Conservation (phyloP, 2,113 vertebrate genomes). For the Psilopogon haemacephalus region DNA sequence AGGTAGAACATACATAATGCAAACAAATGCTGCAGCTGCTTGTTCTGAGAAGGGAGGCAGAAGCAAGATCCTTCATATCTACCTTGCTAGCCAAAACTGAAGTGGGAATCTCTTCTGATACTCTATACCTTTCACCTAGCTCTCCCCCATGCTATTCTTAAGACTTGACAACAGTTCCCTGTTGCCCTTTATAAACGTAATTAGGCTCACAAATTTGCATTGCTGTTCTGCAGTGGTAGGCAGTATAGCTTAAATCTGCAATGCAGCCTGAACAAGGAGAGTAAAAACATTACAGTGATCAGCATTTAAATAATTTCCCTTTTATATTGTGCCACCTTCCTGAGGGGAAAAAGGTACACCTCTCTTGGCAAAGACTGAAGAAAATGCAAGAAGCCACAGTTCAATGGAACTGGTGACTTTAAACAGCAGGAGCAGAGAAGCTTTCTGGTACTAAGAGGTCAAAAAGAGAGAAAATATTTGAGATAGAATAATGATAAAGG, state of each 20-base stretch:
- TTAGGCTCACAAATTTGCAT: background rate
- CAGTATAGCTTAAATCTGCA: background rate
- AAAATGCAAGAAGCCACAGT: background rate
- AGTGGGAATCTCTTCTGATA: background rate
- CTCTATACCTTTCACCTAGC: background rate
- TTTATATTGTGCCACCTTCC: background rate
- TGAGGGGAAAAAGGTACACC: background rate
- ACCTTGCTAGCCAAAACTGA: background rate
- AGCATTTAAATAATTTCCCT: background rate
- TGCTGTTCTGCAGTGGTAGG: background rate
- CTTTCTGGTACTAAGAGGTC: background rate
- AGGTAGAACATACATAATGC: background rate
- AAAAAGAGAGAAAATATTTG: background rate
- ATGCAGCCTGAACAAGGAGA: background rate
- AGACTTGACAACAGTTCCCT: background rate
- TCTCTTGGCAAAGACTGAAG: background rate
- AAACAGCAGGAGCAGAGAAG: background rate
- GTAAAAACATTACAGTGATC: fast-evolving
- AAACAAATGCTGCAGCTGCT: background rate
- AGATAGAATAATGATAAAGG: background rate
- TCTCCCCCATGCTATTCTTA: background rate
- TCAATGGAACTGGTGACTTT: background rate
- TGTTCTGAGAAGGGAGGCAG: background rate
- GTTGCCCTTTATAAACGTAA: background rate
- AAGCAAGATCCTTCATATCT: background rate